Evolutionary conservation across 1,140 invertebrate genomes (phyloP), one percentile per base, ranked within the genome.

Genomic region (Panagrolaimus sp.): DNA sequence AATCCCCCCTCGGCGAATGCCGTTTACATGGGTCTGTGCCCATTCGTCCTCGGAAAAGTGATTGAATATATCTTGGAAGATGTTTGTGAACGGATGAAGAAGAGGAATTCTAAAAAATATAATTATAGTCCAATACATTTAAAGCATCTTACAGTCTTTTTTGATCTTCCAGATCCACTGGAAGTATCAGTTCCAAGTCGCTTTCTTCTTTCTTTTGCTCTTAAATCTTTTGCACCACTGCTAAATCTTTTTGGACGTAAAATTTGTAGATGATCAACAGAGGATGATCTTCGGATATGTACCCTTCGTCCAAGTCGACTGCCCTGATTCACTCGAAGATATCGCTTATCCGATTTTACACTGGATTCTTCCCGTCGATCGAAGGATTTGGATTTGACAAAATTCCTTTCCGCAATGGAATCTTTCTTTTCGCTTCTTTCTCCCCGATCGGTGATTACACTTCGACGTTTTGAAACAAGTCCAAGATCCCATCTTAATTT

Each of bases 51-150:
- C 80, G 69, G 48, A 82, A 82, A 21, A 82, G 64, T 21, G 78
- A 81, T 47, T 80, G 76, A 43, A 82, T 82, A 65, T 82, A 82
- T 65, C 80, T 80, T 4, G 80, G 80, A 15, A 82, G 67, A 64
- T 82, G 81, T 45, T 83, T 82, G 17, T 82, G 81, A 21, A 82
- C 79, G 15, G 71, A 78, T n/a, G 73, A 76, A 44, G 69, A 66
- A 28, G n/a, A 45, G 8, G 47, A 69, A 17, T 38, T 69, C 14
- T n/a, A n/a, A n/a, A n/a, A n/a, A n/a, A n/a, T n/a, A n/a, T n/a
- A n/a, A n/a, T n/a, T n/a, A n/a, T n/a, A n/a, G n/a, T n/a, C n/a
- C n/a, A n/a, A n/a, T n/a, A n/a, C n/a, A n/a, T n/a, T n/a, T n/a
- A n/a, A n/a, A n/a, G n/a, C n/a, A n/a, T n/a, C n/a, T n/a, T n/a